Base-by-base conservation (phyloP, 1,140 invertebrate genomes). In the Oncopodura yosiiana region DNA sequence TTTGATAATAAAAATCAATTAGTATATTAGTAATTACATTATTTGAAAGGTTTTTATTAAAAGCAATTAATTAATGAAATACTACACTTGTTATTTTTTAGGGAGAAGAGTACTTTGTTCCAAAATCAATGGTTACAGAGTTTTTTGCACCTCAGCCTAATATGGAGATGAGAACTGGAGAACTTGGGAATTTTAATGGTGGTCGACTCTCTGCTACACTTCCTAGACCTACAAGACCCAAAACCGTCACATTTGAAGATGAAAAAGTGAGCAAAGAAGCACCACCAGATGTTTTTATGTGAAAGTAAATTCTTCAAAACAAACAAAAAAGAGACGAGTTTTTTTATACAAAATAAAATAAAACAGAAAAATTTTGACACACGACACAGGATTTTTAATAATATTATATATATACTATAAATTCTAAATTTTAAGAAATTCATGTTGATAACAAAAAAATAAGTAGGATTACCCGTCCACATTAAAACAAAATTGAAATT, bases 91-190 rank as follows among this genome's bases (percentile, higher is more conserved):
- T n/a, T n/a, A n/a, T 9, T 32, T 39, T 44, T n/a, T 37, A 60
- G 58, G 61, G 50, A 16, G 61, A 63, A 27, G 61, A 63, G 36
- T 63, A 63, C 44, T 63, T 63, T 63, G 61, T 63, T 12, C 61
- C 61, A n/a, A 63, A 63, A 50, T 54, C 54, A 51, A 63, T 63
- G 61, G 53, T 59, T 4, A 60, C 57, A 3, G 61, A 63, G 43
- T 60, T 63, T 41, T 24, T 30, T 14, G 21, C 53, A n/a, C 57
- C 55, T 36, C 56, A 55, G 21, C 54, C 54, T 39, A 45, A 55
- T 23, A 55, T 61, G 29, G 56, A 64, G 24, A 64, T 58, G 54
- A 49, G 41, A 24, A 63, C 46, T 16, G 55, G 48, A 36, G n/a
- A n/a, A n/a, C n/a, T n/a, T n/a, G 44, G 45, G 23, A 49, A 54